A percentile compares a stretch with the other conserved stretches of the same genome.
Evolutionary conservation across 2,888 invertebrate genomes (phyloP).

Genomic region (Fragum sueziense): DNA sequence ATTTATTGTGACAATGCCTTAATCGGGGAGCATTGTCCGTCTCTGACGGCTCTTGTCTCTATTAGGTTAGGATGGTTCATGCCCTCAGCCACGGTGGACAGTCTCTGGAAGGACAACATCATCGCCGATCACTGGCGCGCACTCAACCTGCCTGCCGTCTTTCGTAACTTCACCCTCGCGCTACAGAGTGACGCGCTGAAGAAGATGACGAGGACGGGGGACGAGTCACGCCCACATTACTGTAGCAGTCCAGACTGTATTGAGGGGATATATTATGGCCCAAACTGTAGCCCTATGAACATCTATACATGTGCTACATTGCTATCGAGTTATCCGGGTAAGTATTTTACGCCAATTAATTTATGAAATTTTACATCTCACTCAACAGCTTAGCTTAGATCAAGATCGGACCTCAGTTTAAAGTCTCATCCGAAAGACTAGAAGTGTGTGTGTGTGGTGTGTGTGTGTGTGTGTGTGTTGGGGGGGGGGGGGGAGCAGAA

Average conservation of each 20-base stretch:
- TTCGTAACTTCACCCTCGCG: constrained; percentile 82
- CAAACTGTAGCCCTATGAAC: constrained; percentile 63
- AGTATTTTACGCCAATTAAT: no score
- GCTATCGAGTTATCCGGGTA: constrained; percentile 83
- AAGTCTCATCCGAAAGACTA: no score
- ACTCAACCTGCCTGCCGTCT: constrained; percentile 83
- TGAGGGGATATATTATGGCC: constrained; percentile 84
- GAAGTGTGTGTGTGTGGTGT: no score
- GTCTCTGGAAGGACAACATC: constrained; percentile 73
- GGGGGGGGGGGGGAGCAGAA: no score
- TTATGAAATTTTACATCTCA: no score
- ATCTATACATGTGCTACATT: constrained; percentile 82
- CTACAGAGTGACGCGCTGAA: constrained; percentile 57
- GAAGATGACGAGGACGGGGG: constrained; percentile 54
- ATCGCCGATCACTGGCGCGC: constrained; percentile 85
- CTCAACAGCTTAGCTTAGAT: no score
- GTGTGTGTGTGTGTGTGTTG: no score
- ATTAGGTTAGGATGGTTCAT: constrained; percentile 83
- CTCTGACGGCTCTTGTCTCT: no score
- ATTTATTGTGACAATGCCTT: no score
- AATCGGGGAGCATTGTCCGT: no score
- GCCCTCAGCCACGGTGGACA: constrained; percentile 75
- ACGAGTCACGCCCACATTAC: constrained; percentile 45
- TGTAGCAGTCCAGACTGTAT: constrained; percentile 82
- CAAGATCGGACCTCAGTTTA: no score